A percentile compares a stretch with the other conserved stretches of the same genome.
Conservation (phyloP, 2,113 vertebrate species). For the Natator depressus region DNA sequence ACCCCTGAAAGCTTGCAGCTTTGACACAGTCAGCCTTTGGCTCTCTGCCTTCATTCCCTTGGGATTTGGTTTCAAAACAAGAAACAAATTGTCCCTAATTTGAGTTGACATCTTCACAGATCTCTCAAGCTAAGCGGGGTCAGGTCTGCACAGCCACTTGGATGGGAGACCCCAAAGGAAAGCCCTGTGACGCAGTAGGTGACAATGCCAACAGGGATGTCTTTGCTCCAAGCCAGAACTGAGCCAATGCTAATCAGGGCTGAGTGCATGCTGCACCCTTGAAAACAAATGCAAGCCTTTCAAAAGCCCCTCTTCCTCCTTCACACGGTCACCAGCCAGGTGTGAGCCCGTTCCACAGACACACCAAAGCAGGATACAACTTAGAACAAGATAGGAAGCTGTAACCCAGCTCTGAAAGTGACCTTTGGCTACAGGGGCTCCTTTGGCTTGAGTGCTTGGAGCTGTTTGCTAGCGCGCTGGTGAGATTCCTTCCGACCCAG, state of each 20-base stretch:
- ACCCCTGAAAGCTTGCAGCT: fast-evolving
- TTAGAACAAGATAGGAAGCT: constrained; percentile 14
- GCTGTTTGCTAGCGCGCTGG: neutral
- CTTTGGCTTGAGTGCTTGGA: constrained; percentile 43
- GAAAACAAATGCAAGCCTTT: neutral
- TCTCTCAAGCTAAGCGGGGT: fast-evolving
- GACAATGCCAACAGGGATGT: fast-evolving
- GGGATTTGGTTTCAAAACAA: neutral
- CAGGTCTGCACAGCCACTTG: fast-evolving
- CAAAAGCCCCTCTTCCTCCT: neutral
- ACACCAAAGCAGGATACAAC: constrained; percentile 12
- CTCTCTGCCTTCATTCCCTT: neutral
- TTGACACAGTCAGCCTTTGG: fast-evolving
- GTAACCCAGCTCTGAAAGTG: constrained; percentile 49
- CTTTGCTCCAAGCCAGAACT: neutral
- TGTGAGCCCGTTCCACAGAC: neutral
- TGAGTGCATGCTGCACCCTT: fast-evolving
- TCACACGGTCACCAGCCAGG: neutral
- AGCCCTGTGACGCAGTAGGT: fast-evolving
- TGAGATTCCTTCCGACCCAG: neutral
- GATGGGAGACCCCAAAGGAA: fast-evolving
- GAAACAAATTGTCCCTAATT: neutral
- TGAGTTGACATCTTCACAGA: fast-evolving
- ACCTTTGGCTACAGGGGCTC: constrained; percentile 44
- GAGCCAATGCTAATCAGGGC: fast-evolving